phyloP scores from a whole-genome alignment of 2,888 invertebrate species.

The Empis livida region DNA sequence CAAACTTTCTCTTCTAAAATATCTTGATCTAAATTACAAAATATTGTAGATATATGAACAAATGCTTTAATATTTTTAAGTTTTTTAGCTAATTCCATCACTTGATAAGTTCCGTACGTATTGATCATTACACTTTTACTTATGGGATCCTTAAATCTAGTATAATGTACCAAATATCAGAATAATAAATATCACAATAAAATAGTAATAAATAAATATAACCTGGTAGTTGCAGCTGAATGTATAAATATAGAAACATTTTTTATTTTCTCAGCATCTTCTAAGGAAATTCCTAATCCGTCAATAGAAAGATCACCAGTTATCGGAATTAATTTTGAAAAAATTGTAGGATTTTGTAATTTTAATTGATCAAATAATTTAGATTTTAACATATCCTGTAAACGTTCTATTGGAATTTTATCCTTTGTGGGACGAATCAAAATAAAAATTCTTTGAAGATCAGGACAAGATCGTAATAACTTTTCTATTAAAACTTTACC shows the following conservation, averaged over 20 bases:
- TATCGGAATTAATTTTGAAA: conserved; percentile 51
- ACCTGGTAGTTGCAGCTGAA: conserved; percentile 65
- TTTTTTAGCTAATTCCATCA: conserved; percentile 45
- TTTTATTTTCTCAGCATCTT: conserved; percentile 39
- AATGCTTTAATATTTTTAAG: conserved; percentile 44
- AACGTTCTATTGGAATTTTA: conserved; percentile 47
- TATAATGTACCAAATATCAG: conserved; percentile 22
- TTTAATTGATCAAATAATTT: conserved; percentile 36
- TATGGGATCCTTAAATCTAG: conserved; percentile 67
- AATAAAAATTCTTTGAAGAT: conserved; percentile 59
- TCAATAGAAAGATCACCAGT: conserved; percentile 46
- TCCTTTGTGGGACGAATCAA: conserved; percentile 63
- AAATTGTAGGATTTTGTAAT: conserved; percentile 40
- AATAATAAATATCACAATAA: no score
- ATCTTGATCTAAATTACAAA: conserved; percentile 64
- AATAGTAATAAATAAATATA: conserved; percentile 9
- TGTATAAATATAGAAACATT: conserved; percentile 60
- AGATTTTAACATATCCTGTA: conserved; percentile 43
- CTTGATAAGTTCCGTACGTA: conserved; percentile 49
- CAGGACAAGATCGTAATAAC: conserved; percentile 66
- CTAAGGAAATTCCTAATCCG: conserved; percentile 43
- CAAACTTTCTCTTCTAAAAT: conserved; percentile 57
- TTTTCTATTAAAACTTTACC: conserved; percentile 86
- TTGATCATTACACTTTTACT: conserved; percentile 50
- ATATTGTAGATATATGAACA: conserved; percentile 78